Conservation (phyloP, 2,113 vertebrate species). For the Phodopus roborovskii region DNA sequence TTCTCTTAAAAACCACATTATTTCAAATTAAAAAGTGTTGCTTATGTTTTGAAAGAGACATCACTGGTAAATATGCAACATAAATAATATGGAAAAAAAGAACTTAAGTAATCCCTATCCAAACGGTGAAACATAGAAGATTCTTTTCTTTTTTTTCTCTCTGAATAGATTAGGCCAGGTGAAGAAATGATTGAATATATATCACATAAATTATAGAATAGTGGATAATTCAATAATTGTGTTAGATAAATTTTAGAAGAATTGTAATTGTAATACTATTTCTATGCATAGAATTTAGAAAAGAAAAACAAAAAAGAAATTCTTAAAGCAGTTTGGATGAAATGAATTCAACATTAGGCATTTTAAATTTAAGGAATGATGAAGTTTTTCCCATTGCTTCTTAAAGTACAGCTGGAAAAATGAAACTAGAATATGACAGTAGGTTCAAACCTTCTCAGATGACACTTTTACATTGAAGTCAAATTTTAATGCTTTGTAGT, state of each 20-base stretch:
- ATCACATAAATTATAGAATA: neutral
- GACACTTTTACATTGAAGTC: neutral
- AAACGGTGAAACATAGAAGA: neutral
- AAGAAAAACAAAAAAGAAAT: neutral
- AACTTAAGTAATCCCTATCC: neutral
- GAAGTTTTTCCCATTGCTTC: no score
- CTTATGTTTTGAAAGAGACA: neutral
- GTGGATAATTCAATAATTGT: neutral
- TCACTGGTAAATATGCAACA: neutral
- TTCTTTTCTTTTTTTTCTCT: neutral
- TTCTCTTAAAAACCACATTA: neutral
- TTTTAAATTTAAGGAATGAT: neutral
- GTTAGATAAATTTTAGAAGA: neutral
- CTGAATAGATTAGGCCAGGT: neutral
- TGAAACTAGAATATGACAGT: neutral
- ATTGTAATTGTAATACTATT: neutral
- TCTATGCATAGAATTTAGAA: neutral
- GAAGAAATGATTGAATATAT: neutral
- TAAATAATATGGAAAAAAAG: neutral
- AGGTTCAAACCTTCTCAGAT: neutral
- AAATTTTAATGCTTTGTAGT: neutral
- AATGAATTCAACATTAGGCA: neutral
- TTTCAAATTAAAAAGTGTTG: neutral
- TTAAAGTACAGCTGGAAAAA: neutral
- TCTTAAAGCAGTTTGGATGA: neutral